Conservation (phyloP, 1,140 invertebrate genomes). For the Vanessa atalanta region DNA sequence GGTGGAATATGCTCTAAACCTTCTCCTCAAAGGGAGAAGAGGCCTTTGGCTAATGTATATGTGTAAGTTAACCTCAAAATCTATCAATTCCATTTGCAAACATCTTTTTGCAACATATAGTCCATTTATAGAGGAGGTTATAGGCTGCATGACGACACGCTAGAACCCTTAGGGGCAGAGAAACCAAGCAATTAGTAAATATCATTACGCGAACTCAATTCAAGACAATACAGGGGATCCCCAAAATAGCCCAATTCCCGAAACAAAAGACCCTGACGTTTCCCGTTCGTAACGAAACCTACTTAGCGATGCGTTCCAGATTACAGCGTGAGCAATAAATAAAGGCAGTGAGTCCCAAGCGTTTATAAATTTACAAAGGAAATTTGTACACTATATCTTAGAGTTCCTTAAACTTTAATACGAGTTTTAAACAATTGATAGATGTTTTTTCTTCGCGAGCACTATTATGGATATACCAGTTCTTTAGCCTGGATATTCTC, state of each 20-base stretch:
- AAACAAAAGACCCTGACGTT: conserved; percentile 25
- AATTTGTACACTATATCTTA: conserved; percentile 39
- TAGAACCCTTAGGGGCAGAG: too few relatives aligned
- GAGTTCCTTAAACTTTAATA: conserved; percentile 27
- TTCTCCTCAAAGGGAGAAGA: too few relatives aligned
- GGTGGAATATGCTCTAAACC: too few relatives aligned
- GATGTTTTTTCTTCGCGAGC: background rate
- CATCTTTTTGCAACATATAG: too few relatives aligned
- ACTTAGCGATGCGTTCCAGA: conserved; percentile 53
- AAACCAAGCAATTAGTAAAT: too few relatives aligned
- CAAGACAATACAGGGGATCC: background rate
- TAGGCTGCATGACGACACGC: too few relatives aligned
- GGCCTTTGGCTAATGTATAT: too few relatives aligned
- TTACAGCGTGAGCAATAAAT: conserved; percentile 56
- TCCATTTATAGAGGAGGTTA: too few relatives aligned
- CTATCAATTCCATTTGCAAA: too few relatives aligned
- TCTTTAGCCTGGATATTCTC: too few relatives aligned
- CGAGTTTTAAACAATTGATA: conserved; percentile 6
- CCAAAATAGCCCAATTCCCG: conserved; percentile 10
- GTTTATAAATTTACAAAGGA: conserved; percentile 59
- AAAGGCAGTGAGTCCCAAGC: conserved; percentile 45
- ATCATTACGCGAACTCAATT: background rate
- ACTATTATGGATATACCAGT: background rate
- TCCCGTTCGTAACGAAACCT: conserved; percentile 40
- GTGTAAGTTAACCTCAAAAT: too few relatives aligned